Base-by-base conservation (phyloP, 1,140 invertebrate species). In the Eupeodes corollae region DNA sequence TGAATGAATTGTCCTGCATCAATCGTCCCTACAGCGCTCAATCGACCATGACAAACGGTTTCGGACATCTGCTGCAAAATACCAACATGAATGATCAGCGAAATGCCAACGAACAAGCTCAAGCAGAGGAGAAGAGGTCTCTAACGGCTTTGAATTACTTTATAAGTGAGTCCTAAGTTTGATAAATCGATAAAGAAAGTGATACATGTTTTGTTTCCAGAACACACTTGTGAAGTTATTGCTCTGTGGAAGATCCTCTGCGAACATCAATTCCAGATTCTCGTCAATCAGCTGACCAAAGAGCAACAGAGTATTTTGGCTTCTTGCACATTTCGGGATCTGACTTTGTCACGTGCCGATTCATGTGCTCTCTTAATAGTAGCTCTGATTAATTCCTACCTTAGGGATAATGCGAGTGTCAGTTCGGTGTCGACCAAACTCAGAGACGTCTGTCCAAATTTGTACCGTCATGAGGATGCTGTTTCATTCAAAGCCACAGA, bases 401-500 rank as follows among this genome's bases (percentile, higher is more conserved):
- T 98, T 1, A 84, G 86, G 46, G 95, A 99, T 66, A 93, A 94
- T 70, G 91, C 94, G 1, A 89, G 88, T 3, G 89, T 95, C 1
- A 89, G 94, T 68, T 80, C 86, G 1, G 90, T 98, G 32, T 96
- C 89, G 50, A 71, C 75, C 14, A 85, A 84, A 67, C 70, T 99
- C n/a, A 73, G 93, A 42, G 83, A 94, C 61, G 75, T 93, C 0
- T 98, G 95, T 67, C 95, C 95, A 0, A 87, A 84, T 56, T 74
- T 99, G 1, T 99, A 96, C 61, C 86, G 86, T 56, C 83, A 82
- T 57, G 95, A 99, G 75, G 95, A 98, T 75, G 94, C 91, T 14
- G 86, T 91, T 31, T 93, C 68, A 83, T 92, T 15, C 91, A 96
- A 76, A 85, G 88, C 88, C 1, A 91, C 89, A 58, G 91, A 95